phyloP scores from a whole-genome alignment of 2,888 invertebrate genomes.

The Embidobia sp. region DNA sequence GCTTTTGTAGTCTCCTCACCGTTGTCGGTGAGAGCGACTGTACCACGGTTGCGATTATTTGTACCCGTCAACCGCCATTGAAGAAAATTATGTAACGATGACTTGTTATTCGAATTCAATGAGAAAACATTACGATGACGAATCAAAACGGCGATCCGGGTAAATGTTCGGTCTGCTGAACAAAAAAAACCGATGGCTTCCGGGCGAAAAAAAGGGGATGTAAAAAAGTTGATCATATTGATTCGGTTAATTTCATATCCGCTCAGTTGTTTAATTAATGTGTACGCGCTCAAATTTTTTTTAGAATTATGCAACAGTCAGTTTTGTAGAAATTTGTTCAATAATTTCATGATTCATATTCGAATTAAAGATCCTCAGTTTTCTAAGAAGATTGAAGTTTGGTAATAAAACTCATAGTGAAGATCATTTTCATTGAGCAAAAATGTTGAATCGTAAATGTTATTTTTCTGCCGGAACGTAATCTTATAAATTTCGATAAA shows the following conservation, averaged over 20 bases:
- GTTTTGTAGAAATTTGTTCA: too few relatives aligned
- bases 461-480: too few relatives aligned
- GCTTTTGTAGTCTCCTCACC: constrained; percentile 36
- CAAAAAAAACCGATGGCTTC: neutral
- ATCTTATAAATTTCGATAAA: too few relatives aligned
- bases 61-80: constrained; percentile 33
- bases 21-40: constrained; percentile 27
- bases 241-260: neutral
- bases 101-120: constrained; percentile 30
- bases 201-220: neutral
- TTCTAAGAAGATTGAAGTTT: too few relatives aligned
- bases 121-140: constrained; percentile 21
- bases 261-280: too few relatives aligned
- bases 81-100: constrained; percentile 46
- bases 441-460: too few relatives aligned
- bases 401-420: too few relatives aligned
- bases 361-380: too few relatives aligned
- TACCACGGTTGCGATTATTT: constrained; percentile 4
- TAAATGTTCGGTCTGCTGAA: neutral
- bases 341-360: too few relatives aligned
- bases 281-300: too few relatives aligned
- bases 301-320: too few relatives aligned
- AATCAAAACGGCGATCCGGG: neutral
- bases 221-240: neutral
- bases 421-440: too few relatives aligned